Percentiles rank a stretch among this genome's conserved stretches.
phyloP scores from a whole-genome alignment of 2,113 vertebrate species.

The Chaetorhynchus papuensis region DNA sequence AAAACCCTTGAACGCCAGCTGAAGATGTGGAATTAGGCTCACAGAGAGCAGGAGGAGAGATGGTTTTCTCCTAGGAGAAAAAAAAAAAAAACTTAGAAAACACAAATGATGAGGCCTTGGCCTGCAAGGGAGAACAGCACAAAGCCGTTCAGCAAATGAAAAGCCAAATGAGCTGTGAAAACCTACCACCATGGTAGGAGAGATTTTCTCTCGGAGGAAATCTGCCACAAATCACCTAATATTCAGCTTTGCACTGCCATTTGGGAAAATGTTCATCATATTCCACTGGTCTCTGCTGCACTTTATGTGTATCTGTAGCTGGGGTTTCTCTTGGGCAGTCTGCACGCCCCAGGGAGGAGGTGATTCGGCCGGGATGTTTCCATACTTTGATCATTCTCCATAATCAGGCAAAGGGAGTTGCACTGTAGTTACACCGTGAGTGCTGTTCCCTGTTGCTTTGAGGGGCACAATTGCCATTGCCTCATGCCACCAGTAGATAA shows the following conservation, averaged over 20 bases:
- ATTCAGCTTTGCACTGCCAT: background rate
- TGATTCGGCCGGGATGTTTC: background rate
- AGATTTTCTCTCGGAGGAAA: conserved; percentile 35
- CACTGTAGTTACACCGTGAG: background rate
- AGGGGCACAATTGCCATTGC: background rate
- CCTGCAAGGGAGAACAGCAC: conserved; percentile 6
- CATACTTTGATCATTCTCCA: background rate
- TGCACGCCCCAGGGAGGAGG: background rate
- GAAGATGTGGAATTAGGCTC: background rate
- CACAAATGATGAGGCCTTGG: background rate
- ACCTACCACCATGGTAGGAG: background rate
- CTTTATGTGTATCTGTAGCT: background rate
- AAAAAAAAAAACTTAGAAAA: background rate
- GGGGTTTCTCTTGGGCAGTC: background rate
- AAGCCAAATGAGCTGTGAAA: conserved; percentile 49
- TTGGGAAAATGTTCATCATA: conserved; percentile 7
- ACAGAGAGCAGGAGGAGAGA: background rate
- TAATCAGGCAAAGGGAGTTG: background rate
- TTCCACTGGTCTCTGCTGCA: background rate
- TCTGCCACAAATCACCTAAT: conserved; percentile 34
- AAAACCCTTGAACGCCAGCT: background rate
- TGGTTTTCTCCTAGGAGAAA: background rate
- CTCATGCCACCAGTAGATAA: background rate
- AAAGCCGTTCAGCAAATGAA: conserved; percentile 22
- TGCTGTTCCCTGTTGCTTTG: background rate